Conservation (phyloP, 1,140 invertebrate species). For the Heterodera carotae region DNA sequence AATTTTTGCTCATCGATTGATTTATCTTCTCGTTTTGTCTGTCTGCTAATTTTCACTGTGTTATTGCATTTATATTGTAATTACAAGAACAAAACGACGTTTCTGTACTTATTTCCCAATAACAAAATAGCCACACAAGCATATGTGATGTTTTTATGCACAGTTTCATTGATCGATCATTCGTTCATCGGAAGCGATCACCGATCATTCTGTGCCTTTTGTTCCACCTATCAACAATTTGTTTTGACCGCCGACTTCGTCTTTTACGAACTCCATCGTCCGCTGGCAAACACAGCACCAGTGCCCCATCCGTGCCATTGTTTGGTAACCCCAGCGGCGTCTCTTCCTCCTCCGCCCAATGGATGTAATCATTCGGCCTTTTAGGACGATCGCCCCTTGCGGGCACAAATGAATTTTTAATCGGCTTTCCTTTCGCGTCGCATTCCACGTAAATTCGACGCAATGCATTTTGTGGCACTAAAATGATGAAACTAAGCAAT, state of each 20-base stretch:
- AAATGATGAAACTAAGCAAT: constrained; percentile 11
- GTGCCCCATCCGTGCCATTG: constrained; percentile 32
- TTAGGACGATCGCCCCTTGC: constrained; percentile 54
- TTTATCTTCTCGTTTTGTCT: neutral
- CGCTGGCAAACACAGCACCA: constrained; percentile 22
- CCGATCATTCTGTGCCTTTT: neutral
- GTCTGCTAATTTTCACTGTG: neutral
- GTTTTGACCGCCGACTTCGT: neutral
- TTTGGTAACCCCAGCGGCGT: neutral
- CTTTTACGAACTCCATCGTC: neutral
- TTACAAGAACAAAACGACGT: too few species aligned
- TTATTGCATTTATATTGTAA: too few species aligned
- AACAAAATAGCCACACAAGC: too few species aligned
- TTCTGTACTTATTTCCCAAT: too few species aligned
- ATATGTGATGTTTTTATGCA: too few species aligned
- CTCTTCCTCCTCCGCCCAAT: constrained; percentile 28
- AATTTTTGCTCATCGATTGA: neutral
- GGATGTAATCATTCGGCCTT: constrained; percentile 25
- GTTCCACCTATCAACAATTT: neutral
- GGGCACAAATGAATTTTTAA: constrained; percentile 51
- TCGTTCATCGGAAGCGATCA: too few species aligned
- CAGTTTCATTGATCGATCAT: too few species aligned
- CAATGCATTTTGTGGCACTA: constrained; percentile 36
- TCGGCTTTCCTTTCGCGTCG: constrained; percentile 53
- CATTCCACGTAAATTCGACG: constrained; percentile 55